Evolutionary conservation across 2,113 vertebrate genomes (phyloP), one percentile per base, ranked within the genome.

Genomic region (Bubo bubo): DNA sequence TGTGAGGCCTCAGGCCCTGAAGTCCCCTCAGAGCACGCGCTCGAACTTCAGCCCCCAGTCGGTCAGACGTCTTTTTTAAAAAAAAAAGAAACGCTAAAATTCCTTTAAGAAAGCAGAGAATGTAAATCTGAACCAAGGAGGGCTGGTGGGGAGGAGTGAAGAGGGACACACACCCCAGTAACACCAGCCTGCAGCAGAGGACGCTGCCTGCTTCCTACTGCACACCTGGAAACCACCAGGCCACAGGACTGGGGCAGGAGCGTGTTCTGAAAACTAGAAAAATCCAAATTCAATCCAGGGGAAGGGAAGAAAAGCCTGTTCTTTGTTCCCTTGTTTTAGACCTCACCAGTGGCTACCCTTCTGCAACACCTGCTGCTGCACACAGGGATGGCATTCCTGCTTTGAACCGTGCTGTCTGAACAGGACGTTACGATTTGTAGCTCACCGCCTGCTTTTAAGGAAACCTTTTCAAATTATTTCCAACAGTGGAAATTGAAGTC

Each of bases 161-260:
- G 47, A 5, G 20, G 26, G 8, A 3, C 8, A 7, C 20, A 1
- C 10, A 1, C 8, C 50, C 28, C 10, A 2, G 0, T 6, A 6
- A 4, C 0, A 16, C 11, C 58, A 14, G 23, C 4, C 39, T 2
- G 39, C 74, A 28, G 35, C 41, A 9, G 26, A 5, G 35, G 30
- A n/a, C 16, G 8, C 4, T 8, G 3, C 30, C 7, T 12, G 52
- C 58, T 27, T 10, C 0, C 6, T 2, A 1, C 16, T 0, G 6
- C 41, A 3, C 35, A 5, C 3, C 1, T 9, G 20, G 56, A n/a
- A 64, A n/a, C 19, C 13, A 1, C 35, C 35, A 6, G 35, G 19
- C 5, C 27, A 5, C 0, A 6, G 35, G 19, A 8, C 0, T 1
- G n/a, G 28, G 39, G 19, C 47, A 30, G 30, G 8, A 64, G 19